These are phyloP conservation scores for Hemichromis elongatus DNA, from an alignment of 2,113 vertebrate genomes.

Conservation along the genomic window DNA sequence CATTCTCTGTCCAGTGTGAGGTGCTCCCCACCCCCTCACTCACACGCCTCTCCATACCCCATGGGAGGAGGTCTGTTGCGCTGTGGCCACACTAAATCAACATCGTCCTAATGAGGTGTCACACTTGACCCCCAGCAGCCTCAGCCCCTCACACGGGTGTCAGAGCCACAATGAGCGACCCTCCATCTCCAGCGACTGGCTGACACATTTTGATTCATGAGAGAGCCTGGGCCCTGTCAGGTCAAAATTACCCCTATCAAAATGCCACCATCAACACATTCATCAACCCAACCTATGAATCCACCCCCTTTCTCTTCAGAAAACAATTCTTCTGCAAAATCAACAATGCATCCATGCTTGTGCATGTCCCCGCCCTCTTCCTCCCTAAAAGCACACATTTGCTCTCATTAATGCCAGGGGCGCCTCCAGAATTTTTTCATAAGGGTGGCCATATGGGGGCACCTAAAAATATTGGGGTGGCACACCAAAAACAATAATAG, in stretches of 20 bases:
- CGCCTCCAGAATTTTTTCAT: neutral
- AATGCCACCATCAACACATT: conserved; percentile 80
- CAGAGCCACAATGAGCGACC: conserved; percentile 82
- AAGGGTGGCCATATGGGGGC: neutral
- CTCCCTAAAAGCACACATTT: neutral
- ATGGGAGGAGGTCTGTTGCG: conserved; percentile 76
- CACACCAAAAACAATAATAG: neutral
- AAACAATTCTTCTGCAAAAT: conserved; percentile 33
- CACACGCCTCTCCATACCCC: conserved; percentile 61
- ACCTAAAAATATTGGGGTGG: neutral
- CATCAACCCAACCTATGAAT: conserved; percentile 74
- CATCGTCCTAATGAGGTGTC: conserved; percentile 85
- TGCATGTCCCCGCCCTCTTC: neutral
- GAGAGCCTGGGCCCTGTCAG: conserved; percentile 81
- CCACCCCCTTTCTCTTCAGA: conserved; percentile 21
- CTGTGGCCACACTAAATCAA: conserved; percentile 84
- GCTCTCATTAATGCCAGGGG: neutral
- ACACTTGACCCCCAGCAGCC: conserved; percentile 85
- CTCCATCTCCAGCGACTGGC: conserved; percentile 80
- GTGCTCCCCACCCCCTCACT: conserved; percentile 60
- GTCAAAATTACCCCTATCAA: conserved; percentile 84
- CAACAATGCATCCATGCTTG: conserved; percentile 9
- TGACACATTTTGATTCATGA: conserved; percentile 92
- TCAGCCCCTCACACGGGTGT: conserved; percentile 78
- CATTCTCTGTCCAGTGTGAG: conserved; percentile 62